Percentiles rank a stretch among this genome's conserved stretches.
Conservation (phyloP, 1,140 invertebrate genomes). For the Calephelis virginiensis region DNA sequence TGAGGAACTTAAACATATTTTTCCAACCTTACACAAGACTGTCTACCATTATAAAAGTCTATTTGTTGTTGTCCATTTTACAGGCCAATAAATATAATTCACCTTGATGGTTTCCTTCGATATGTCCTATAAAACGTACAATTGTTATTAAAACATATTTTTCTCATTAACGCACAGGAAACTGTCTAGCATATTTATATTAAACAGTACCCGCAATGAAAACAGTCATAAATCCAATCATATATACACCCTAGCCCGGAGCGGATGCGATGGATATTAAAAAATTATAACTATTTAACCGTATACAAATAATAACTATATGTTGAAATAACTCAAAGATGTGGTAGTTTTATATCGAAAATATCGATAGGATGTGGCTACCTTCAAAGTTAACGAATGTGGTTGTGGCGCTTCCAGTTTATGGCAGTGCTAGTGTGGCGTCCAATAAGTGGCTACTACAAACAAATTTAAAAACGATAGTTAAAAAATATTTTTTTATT, state of each 20-base stretch:
- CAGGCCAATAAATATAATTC: not conserved
- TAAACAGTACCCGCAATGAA: conserved; percentile 70
- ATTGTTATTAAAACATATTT: conserved; percentile 32
- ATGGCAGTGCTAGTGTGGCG: not conserved
- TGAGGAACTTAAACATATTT: no score
- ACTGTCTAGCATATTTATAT: conserved; percentile 67
- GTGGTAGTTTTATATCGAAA: conserved; percentile 52
- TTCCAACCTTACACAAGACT: no score
- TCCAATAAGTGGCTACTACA: not conserved
- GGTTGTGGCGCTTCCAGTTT: conserved; percentile 5
- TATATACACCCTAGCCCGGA: conserved; percentile 55
- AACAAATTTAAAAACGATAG: no score
- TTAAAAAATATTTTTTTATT: no score
- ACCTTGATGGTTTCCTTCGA: conserved; percentile 10
- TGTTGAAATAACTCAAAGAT: conserved; percentile 26
- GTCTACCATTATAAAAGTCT: no score
- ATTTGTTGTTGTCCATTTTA: not conserved
- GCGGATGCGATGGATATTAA: conserved; percentile 66
- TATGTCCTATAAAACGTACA: conserved; percentile 10
- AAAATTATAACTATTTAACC: conserved; percentile 59
- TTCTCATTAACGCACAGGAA: conserved; percentile 56
- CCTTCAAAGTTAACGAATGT: conserved; percentile 14
- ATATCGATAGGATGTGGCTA: conserved; percentile 61
- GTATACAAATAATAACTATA: conserved; percentile 47
- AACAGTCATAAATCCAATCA: conserved; percentile 72